These are phyloP conservation scores for Chrysodeixis includens DNA, from an alignment of 2,888 invertebrate species.

Conservation along the genomic window DNA sequence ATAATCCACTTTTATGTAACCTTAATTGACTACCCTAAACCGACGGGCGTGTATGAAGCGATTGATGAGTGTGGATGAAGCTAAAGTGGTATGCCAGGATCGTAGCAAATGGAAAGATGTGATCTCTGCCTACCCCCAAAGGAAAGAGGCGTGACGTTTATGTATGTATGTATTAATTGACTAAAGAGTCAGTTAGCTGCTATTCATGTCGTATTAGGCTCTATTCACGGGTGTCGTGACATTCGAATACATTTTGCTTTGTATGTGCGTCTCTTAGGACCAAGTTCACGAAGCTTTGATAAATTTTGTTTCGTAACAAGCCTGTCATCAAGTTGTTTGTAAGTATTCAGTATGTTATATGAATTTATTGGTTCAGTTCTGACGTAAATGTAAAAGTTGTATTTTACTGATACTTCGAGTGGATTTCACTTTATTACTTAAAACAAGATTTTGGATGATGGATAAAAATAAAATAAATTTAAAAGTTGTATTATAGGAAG, in stretches of 20 bases:
- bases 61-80: no score
- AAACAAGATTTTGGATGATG: no score
- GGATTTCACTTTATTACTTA: no score
- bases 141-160: no score
- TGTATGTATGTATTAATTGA: no score
- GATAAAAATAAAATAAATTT: no score
- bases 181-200: constrained; percentile 38
- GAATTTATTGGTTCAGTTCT: background rate
- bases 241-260: constrained; percentile 27
- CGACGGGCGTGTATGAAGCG: no score
- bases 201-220: constrained; percentile 24
- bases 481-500: no score
- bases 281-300: background rate
- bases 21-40: constrained; percentile 57
- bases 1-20: constrained; percentile 41
- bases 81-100: no score
- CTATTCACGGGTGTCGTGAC: constrained; percentile 26
- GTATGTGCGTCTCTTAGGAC: constrained; percentile 3
- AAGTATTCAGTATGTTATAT: background rate
- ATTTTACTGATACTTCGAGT: no score
- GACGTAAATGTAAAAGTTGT: background rate
- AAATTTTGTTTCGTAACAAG: background rate
- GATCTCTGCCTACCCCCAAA: no score
- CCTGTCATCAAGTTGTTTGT: background rate
- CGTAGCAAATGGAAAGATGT: no score